A percentile compares a stretch with the other conserved stretches of the same genome.
These are phyloP conservation scores for Amphiprion percula DNA, from an alignment of 2,113 vertebrate genomes.

Conservation along the genomic window DNA sequence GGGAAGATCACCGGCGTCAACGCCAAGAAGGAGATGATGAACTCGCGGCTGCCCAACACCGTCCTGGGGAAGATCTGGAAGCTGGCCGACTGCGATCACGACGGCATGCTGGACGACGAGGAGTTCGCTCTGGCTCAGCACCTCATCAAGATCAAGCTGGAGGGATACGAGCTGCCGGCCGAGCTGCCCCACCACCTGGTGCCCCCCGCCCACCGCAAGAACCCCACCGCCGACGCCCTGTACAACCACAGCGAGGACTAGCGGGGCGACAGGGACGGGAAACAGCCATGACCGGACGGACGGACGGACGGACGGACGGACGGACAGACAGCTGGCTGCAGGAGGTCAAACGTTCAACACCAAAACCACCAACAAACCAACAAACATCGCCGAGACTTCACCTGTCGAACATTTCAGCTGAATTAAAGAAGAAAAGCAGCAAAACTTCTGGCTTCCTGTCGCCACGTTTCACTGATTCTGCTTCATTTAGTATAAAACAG, in stretches of 20 bases:
- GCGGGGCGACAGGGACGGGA: neutral
- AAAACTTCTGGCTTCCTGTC: no score
- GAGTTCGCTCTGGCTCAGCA: slow-evolving; percentile 97
- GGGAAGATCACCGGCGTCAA: slow-evolving; percentile 95
- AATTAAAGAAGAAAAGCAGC: no score
- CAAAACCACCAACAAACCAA: no score
- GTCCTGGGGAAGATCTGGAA: slow-evolving; percentile 99
- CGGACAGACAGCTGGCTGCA: neutral
- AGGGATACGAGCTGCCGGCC: slow-evolving; percentile 93
- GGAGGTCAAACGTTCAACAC: neutral
- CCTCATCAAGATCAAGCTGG: slow-evolving; percentile 96
- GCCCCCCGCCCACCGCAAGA: slow-evolving; percentile 93
- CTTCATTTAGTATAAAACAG: no score
- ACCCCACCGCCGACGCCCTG: slow-evolving; percentile 85
- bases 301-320: neutral
- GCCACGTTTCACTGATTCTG: no score
- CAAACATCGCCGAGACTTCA: no score
- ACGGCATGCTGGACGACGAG: slow-evolving; percentile 97
- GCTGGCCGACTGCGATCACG: slow-evolving; percentile 92
- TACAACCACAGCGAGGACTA: slow-evolving; percentile 72
- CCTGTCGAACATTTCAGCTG: no score
- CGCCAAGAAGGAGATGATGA: slow-evolving; percentile 98
- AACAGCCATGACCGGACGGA: neutral
- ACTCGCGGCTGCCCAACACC: slow-evolving; percentile 94
- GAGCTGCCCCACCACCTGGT: slow-evolving; percentile 91